Base-by-base conservation (phyloP, 2,888 invertebrate species). In the Cactoblastis cactorum region DNA sequence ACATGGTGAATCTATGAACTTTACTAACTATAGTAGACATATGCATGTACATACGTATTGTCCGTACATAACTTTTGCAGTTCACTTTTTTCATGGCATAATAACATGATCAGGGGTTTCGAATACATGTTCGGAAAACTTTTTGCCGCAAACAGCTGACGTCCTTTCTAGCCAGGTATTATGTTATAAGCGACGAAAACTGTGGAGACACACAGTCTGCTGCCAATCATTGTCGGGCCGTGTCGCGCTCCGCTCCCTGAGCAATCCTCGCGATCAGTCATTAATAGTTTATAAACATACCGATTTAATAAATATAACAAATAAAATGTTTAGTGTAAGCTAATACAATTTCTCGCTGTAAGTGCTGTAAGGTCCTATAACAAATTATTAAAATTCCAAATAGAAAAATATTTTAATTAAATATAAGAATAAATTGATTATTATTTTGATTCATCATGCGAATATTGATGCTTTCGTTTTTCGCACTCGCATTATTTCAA, bases 131-230 rank as follows among this genome's bases (percentile, higher is more conserved):
- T 61, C 55, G 81, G 83, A 80, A 84, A 84, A 78, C 61, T 69
- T 67, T 47, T 59, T 66, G 71, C 68, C 60, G 62, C 67, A 69
- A 74, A 63, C 87, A 85, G 78, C 80, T 84, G 84, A 66, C 71
- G 77, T 71, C 70, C 74, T 80, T 76, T 72, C 69, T 65, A 69
- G 71, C 64, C 70, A 73, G 70, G 70, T n/a, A n/a, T n/a, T n/a
- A n/a, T n/a, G 75, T 69, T 69, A 77, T 75, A 85, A 79, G 74
- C 75, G 74, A 74, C 79, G 78, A 79, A 78, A 73, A 63, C 65
- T 64, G 58, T 62, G 56, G 64, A 60, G 59, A 62, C 69, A 61
- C 66, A 69, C 83, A 80, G 80, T 83, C 74, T 80, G 41, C 73
- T 63, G 61, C 51, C 56, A 63, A 62, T 14, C 61, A 56, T 58